A percentile compares a stretch with the other conserved stretches of the same genome.
These are phyloP conservation scores for Galaxias olidus DNA, from an alignment of 2,797 vertebrate species.

Conservation along the genomic window DNA sequence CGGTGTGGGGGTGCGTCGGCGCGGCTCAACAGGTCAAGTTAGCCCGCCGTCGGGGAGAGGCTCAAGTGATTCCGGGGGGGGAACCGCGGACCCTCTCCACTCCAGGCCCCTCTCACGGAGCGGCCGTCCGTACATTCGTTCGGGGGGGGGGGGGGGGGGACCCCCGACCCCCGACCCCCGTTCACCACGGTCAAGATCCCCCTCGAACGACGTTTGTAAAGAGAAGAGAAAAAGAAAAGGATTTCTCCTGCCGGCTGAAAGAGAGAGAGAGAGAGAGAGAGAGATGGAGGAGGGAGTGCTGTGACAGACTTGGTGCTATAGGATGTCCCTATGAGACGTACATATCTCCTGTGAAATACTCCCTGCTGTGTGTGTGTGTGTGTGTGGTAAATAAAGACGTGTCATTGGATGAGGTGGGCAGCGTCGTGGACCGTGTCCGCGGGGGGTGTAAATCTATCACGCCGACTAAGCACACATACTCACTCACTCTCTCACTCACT, in stretches of 20 bases:
- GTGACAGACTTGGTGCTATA: slow-evolving; percentile 12
- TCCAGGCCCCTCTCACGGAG: slow-evolving; percentile 46
- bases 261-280: neutral
- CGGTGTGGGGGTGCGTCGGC: slow-evolving; percentile 38
- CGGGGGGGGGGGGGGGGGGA: slow-evolving; percentile 53
- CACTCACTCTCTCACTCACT: neutral
- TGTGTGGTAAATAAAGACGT: slow-evolving; percentile 32
- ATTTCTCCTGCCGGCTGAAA: slow-evolving; percentile 18
- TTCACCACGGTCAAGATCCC: slow-evolving; percentile 47
- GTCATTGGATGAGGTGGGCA: neutral
- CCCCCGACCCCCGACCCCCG: slow-evolving; percentile 44
- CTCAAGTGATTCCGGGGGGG: slow-evolving; percentile 62
- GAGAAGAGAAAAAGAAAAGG: slow-evolving; percentile 16
- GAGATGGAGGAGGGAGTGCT: neutral
- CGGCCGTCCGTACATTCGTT: slow-evolving; percentile 25
- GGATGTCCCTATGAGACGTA: slow-evolving; percentile 18
- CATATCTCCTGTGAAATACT: slow-evolving; percentile 24
- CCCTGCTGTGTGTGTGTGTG: slow-evolving; percentile 24
- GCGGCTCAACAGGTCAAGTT: slow-evolving; percentile 64
- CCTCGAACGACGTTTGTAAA: slow-evolving; percentile 16
- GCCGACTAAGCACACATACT: slow-evolving; percentile 4
- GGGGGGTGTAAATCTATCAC: slow-evolving; percentile 34
- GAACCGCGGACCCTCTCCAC: slow-evolving; percentile 48
- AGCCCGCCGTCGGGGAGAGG: slow-evolving; percentile 36
- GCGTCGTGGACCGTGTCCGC: slow-evolving; percentile 29